These are phyloP conservation scores for Microcebus murinus DNA, from an alignment of 2,113 vertebrate species.

Conservation along the genomic window DNA sequence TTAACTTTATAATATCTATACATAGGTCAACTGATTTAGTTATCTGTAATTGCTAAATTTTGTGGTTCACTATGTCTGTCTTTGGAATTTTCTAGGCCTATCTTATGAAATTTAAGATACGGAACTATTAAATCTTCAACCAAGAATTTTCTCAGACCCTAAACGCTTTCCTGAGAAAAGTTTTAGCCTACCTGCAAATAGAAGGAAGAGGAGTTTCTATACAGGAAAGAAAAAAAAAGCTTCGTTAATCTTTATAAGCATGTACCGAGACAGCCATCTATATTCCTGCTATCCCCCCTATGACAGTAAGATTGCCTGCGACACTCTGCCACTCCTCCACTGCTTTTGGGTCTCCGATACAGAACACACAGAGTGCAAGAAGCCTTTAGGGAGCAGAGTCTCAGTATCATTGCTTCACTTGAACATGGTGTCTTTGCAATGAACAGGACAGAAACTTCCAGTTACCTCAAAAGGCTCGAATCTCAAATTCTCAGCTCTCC, in stretches of 20 bases:
- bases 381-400: too few species aligned
- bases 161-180: background rate
- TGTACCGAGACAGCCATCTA: background rate
- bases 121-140: background rate
- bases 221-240: background rate
- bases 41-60: background rate
- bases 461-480: background rate
- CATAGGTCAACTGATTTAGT: background rate
- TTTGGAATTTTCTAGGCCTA: background rate
- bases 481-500: background rate
- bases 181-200: background rate
- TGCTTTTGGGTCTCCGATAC: too few species aligned
- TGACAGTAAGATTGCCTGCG: background rate
- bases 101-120: background rate
- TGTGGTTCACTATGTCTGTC: background rate
- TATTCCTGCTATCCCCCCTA: background rate
- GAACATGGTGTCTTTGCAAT: rapidly evolving
- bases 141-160: background rate
- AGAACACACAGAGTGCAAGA: background rate
- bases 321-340: background rate
- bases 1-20: background rate
- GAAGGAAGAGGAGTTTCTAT: background rate
- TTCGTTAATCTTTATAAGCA: background rate
- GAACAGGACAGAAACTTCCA: background rate
- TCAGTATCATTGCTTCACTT: too few species aligned